Evolutionary conservation across 1,140 invertebrate species (phyloP), one percentile per base, ranked within the genome.

Genomic region (Ips typographus): DNA sequence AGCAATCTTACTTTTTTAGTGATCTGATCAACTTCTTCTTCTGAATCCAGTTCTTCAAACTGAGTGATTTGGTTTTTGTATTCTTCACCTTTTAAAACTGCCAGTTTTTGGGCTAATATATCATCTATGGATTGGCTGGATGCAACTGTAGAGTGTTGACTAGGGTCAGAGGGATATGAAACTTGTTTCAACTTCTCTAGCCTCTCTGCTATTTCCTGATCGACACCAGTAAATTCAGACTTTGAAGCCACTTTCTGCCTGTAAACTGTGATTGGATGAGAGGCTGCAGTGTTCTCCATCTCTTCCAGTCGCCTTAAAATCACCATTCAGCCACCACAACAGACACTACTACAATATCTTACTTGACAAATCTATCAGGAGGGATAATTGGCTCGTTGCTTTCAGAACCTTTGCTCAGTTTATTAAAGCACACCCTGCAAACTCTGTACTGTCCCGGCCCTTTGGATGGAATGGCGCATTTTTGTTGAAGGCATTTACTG

Each of bases 401-500:
- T 8, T 65, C 72, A 38, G 67, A 60, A 39, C 65, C 56, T 49
- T 69, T 65, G 38, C 65, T 72, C 52, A 79, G 55, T 72, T 77
- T 78, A 3, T 62, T 58, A 72, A 70, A 79, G 71, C 79, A 80
- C 39, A 70, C 70, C 78, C 76, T 74, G 84, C 80, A 77, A 79
- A 85, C 73, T 84, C 78, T 76, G 81, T 83, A 68, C 84, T 78
- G 65, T 82, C 53, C 67, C 58, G 53, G 22, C 3, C 77, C 77
- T 75, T 79, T 78, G n/a, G 68, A 74, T 39, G 77, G 75, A 38
- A 80, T 73, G 70, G 71, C 75, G 65, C 72, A 77, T 75, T 80
- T 80, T 73, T 80, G 78, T 66, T 79, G 84, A 51, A 89, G 77
- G 77, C 87, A 89, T 77, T 87, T 88, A 70, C 82, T 83, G 75